phyloP scores from a whole-genome alignment of 2,113 vertebrate genomes.

The Triplophysa siluroides region DNA sequence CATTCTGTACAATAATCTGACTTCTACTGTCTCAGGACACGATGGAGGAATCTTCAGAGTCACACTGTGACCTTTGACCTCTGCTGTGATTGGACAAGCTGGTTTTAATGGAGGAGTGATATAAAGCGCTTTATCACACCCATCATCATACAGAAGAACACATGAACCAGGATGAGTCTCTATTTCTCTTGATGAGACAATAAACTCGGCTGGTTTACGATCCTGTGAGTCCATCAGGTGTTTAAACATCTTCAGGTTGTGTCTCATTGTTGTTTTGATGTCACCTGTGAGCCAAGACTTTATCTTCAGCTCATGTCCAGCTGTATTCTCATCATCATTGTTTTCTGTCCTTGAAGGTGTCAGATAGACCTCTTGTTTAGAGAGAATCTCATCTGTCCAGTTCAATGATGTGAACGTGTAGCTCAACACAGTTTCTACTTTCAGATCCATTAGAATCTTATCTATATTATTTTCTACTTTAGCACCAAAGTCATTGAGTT shows the following conservation, averaged over 20 bases:
- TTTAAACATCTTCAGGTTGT: too few species aligned
- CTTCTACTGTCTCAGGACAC: neutral
- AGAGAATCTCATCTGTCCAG: constrained; percentile 27
- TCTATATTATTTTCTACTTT: constrained; percentile 13
- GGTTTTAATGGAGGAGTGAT: neutral
- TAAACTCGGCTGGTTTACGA: too few species aligned
- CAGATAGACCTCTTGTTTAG: constrained; percentile 7
- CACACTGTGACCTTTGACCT: neutral
- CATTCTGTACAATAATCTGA: constrained; percentile 19
- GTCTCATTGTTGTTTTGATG: neutral
- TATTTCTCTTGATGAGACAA: too few species aligned
- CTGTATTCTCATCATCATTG: neutral
- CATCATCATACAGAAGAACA: too few species aligned
- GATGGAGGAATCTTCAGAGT: neutral
- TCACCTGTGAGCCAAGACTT: neutral
- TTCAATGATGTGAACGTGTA: constrained; percentile 46
- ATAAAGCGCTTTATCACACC: too few species aligned
- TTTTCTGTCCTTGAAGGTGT: neutral
- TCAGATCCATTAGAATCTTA: neutral
- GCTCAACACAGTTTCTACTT: constrained; percentile 23
- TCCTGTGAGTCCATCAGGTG: too few species aligned
- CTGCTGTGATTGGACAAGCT: neutral
- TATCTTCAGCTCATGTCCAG: neutral
- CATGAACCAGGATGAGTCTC: neutral
- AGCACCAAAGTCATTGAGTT: neutral